Evolutionary conservation across 2,888 invertebrate species (phyloP), one percentile per base, ranked within the genome.

Genomic region (Epistrophe eligans): DNA sequence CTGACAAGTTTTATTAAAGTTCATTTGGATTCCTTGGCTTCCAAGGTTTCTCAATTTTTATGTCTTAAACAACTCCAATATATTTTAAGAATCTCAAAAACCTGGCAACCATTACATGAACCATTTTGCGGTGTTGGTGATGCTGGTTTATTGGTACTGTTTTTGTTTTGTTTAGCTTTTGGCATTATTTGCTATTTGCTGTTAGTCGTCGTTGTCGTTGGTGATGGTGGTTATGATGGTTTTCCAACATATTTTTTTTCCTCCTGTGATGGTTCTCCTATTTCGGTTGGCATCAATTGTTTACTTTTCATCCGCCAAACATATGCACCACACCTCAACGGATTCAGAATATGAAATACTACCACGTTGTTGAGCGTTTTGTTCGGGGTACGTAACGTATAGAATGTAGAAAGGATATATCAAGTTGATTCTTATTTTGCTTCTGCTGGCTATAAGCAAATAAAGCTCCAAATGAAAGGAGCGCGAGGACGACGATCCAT

Each of bases 151-250:
- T 87, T 83, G 87, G 83, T 79, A 87, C 79, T 87, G 87, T 87
- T 87, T 82, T 87, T 81, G 82, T 79, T 79, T 83, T 87, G 83
- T 87, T 87, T 83, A 55, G 83, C 87, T 83, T 83, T 87, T 83
- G 87, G 87, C 87, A 87, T 83, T 87, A 87, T 87, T 87, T 87
- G 83, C 83, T 87, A 87, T 87, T 87, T 87, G 87, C 83, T 83
- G 76, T 79, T 79, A 57, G 45, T 67, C 76, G 67, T 72, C 71
- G 77, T 67, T 73, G 45, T 76, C 32, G 62, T 72, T 67, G 71
- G 55, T 73, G 71, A 76, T 79, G 83, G 76, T 76, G 76, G 83
- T 87, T 83, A 87, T 87, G 87, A 74, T 79, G 83, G 83, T 82
- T 82, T 77, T 79, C 43, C 73, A 55, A 83, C 55, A 77, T 66